phyloP scores from a whole-genome alignment of 2,113 vertebrate genomes.

The Phodopus roborovskii region DNA sequence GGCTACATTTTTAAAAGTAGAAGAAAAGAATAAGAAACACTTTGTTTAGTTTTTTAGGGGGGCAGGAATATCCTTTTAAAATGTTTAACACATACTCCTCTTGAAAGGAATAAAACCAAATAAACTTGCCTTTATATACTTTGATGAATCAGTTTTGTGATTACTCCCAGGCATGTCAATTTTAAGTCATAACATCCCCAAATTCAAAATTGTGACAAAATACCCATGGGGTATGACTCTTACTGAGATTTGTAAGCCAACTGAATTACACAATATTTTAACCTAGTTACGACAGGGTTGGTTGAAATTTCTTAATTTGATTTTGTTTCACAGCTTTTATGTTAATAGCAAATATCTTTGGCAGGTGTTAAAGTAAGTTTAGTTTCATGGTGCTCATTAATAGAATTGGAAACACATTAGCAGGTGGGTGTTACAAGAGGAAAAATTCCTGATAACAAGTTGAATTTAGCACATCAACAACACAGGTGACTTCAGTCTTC shows the following conservation, averaged over 20 bases:
- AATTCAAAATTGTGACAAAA: not conserved
- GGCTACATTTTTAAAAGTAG: not conserved
- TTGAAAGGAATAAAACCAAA: not conserved
- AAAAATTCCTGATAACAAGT: constrained; percentile 61
- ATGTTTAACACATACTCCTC: not conserved
- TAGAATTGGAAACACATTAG: constrained; percentile 72
- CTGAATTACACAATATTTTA: not conserved
- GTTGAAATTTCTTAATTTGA: constrained; percentile 11
- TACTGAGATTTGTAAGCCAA: not conserved
- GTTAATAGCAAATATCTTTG: constrained; percentile 64
- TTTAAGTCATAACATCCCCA: not conserved
- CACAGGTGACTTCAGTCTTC: constrained; percentile 12
- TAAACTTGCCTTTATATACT: not conserved
- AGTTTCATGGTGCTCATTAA: constrained; percentile 56
- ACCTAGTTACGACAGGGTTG: not conserved
- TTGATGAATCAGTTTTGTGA: not conserved
- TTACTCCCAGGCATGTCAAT: not conserved
- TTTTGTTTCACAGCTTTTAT: constrained; percentile 68
- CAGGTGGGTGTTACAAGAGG: constrained; percentile 46
- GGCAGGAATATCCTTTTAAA: not conserved
- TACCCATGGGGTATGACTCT: accelerated
- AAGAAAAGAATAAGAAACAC: not conserved
- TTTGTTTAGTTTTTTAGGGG: not conserved
- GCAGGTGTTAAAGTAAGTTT: constrained; percentile 68
- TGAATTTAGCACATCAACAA: constrained; percentile 11